Evolutionary conservation across 2,113 vertebrate genomes (phyloP).

Genomic region (Turnix velox): DNA sequence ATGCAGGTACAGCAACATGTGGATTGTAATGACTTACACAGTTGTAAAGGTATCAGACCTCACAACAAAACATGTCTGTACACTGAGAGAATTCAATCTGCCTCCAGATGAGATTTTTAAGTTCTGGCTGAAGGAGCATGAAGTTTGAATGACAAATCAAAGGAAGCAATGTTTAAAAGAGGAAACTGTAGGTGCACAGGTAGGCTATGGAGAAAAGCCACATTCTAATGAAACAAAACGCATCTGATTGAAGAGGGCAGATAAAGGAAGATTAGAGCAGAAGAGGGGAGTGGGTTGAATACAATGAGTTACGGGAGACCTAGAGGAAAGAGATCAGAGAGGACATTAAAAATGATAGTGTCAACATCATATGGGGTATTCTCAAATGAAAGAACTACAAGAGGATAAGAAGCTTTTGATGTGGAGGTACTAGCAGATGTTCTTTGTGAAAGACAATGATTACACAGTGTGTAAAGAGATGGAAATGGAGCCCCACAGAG

Average conservation of each 20-base stretch:
- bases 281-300: background rate
- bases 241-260: background rate
- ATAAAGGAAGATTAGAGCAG: conserved; percentile 14
- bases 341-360: conserved; percentile 40
- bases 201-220: background rate
- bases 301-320: background rate
- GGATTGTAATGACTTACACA: background rate
- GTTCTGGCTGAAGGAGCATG: background rate
- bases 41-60: background rate
- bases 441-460: conserved; percentile 54
- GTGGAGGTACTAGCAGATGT: conserved; percentile 22
- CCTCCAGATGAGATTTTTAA: background rate
- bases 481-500: conserved; percentile 38
- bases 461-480: conserved; percentile 40
- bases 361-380: conserved; percentile 44
- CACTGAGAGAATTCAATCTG: background rate
- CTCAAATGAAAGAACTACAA: conserved; percentile 58
- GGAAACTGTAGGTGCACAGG: background rate
- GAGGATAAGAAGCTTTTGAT: conserved; percentile 62
- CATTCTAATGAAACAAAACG: conserved; percentile 20
- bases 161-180: conserved; percentile 6
- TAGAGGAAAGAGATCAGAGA: conserved; percentile 56
- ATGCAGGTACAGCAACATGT: background rate
- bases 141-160: conserved; percentile 42
- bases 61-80: background rate